A percentile compares a stretch with the other conserved stretches of the same genome.
Conservation (phyloP, 1,140 invertebrate genomes). For the Neodiprion lecontei region DNA sequence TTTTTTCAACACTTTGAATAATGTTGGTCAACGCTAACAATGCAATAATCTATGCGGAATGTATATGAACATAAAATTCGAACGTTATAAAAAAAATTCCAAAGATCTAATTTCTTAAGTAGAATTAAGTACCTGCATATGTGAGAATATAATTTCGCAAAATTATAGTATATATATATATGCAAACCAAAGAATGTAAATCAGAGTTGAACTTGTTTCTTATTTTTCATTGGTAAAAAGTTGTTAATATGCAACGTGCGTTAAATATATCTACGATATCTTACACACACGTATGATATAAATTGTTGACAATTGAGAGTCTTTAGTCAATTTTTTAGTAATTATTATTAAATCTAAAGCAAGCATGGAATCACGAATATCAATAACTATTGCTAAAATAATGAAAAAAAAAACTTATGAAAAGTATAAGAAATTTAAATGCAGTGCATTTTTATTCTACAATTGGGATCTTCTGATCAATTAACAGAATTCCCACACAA, state of each 20-base stretch:
- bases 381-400: conserved; percentile 6
- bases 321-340: conserved; percentile 6
- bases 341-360: conserved; percentile 5
- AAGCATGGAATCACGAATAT: conserved; percentile 7
- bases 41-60: neutral
- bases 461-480: neutral
- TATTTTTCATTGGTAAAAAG: conserved; percentile 1
- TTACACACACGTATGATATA: neutral
- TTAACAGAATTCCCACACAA: conserved; percentile 2
- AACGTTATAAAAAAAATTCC: neutral
- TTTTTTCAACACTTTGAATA: neutral
- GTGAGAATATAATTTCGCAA: neutral
- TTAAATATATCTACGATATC: neutral
- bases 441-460: conserved; percentile 5
- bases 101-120: neutral
- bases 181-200: neutral
- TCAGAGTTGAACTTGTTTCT: neutral
- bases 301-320: conserved; percentile 1
- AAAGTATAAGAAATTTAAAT: neutral
- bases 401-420: neutral
- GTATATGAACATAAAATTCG: neutral
- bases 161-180: neutral
- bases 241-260: conserved; percentile 2
- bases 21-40: neutral
- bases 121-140: neutral